A percentile compares a stretch with the other conserved stretches of the same genome.
Evolutionary conservation across 1,140 invertebrate genomes (phyloP).

Genomic region (Microplitis mediator): DNA sequence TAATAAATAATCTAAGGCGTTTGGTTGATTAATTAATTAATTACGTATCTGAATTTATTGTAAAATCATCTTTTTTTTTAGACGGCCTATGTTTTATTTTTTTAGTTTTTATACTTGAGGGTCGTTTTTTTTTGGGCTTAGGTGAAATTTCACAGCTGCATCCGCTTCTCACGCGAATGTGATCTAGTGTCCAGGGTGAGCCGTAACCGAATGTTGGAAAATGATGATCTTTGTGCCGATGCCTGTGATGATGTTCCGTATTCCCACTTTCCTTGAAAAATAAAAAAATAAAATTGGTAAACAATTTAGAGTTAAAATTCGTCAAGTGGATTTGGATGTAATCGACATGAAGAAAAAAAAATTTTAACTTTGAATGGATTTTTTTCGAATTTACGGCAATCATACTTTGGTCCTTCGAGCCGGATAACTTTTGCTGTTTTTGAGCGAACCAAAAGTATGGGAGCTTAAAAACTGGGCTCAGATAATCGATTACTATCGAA

Average conservation of each 20-base stretch:
- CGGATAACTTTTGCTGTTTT: too few relatives aligned
- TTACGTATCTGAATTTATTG: conserved; percentile 9
- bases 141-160: conserved; percentile 78
- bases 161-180: conserved; percentile 80
- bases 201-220: conserved; percentile 62
- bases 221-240: conserved; percentile 58
- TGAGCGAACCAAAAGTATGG: too few relatives aligned
- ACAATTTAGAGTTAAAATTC: neutral
- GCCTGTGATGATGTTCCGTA: conserved; percentile 48
- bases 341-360: too few relatives aligned
- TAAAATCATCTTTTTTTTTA: conserved; percentile 32
- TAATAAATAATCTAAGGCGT: neutral
- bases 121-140: conserved; percentile 57
- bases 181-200: conserved; percentile 75
- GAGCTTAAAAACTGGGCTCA: too few relatives aligned
- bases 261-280: conserved; percentile 42
- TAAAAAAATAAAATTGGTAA: conserved; percentile 17
- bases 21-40: neutral
- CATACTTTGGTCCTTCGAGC: too few relatives aligned
- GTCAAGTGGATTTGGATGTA: too few relatives aligned
- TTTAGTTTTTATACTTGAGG: conserved; percentile 42
- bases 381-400: too few relatives aligned
- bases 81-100: conserved; percentile 47
- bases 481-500: too few relatives aligned
- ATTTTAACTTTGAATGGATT: too few relatives aligned